Evolutionary conservation across 1,140 invertebrate species (phyloP), one percentile per base, ranked within the genome.

Genomic region (Eupristina koningsbergeri): DNA sequence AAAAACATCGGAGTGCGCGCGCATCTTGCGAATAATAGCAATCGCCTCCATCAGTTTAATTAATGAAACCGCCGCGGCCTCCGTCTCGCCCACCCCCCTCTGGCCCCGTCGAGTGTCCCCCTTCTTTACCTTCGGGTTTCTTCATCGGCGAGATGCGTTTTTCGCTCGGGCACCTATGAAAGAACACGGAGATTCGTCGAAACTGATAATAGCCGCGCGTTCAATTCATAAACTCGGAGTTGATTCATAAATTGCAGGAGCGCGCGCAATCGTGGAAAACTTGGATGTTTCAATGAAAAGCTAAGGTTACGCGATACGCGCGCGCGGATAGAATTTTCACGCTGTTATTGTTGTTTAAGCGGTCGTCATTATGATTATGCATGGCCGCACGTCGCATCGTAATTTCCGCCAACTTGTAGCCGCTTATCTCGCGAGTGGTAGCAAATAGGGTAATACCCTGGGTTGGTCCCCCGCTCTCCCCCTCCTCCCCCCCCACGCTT

Each of bases 241-340:
- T 81, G 67, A 81, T 81, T 81, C 80, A 81, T 81, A 73, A 81
- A 81, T 81, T 81, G 80, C 79, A 67, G 67, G 47, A 71, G 79
- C 45, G 19, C 34, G n/a, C 45, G 80, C 31, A 71, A 73, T 74
- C 53, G 74, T 58, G 22, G 74, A 81, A 71, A 73, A 81, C 53
- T 81, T 41, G 13, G 74, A 81, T 75, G 74, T 75, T 75, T 81
- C 80, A 83, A 83, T 83, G 81, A 83, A 83, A 83, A 34, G 36
- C n/a, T 81, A 81, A 81, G 80, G 53, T 81, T 81, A 81, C 80
- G 71, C 80, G 77, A 67, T 69, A 15, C 58, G 50, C 13, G 6
- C 36, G 67, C 47, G 26, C 34, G 79, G 7, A 71, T 58, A 67
- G 9, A 64, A 19, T 36, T 50, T 61, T 64, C 31, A 29, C 45